A percentile compares a stretch with the other conserved stretches of the same genome.
Conservation (phyloP, 2,113 vertebrate genomes). For the Sylvilagus bachmani region DNA sequence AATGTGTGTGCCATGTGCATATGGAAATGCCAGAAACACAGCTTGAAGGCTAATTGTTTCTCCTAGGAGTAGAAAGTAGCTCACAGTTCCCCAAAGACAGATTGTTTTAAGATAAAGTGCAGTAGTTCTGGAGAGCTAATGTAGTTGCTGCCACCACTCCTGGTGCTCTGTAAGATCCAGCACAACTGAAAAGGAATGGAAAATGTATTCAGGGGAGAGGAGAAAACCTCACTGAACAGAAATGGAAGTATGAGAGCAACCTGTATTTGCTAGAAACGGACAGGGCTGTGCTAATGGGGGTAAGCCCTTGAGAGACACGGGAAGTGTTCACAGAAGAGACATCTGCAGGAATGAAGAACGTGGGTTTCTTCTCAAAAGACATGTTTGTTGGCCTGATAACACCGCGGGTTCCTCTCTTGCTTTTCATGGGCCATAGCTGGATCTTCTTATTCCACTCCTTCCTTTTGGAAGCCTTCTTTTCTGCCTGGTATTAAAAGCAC, state of each 20-base stretch:
- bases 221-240: slow-evolving; percentile 30
- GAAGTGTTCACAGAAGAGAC: background rate
- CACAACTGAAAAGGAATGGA: slow-evolving; percentile 8
- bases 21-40: background rate
- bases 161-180: background rate
- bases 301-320: background rate
- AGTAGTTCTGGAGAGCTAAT: background rate
- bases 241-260: background rate
- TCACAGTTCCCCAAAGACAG: background rate
- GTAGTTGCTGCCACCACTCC: background rate
- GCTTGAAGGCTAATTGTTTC: background rate
- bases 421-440: background rate
- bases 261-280: background rate
- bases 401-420: background rate
- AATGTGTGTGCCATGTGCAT: too few species aligned
- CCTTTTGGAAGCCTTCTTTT: background rate
- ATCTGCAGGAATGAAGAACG: background rate
- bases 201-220: background rate
- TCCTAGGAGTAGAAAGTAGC: background rate
- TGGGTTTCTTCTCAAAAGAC: background rate
- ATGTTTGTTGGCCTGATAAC: background rate
- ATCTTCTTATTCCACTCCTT: background rate
- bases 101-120: background rate
- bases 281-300: background rate
- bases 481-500: background rate